phyloP scores from a whole-genome alignment of 2,797 vertebrate genomes.

The Amazonetta brasiliensis region DNA sequence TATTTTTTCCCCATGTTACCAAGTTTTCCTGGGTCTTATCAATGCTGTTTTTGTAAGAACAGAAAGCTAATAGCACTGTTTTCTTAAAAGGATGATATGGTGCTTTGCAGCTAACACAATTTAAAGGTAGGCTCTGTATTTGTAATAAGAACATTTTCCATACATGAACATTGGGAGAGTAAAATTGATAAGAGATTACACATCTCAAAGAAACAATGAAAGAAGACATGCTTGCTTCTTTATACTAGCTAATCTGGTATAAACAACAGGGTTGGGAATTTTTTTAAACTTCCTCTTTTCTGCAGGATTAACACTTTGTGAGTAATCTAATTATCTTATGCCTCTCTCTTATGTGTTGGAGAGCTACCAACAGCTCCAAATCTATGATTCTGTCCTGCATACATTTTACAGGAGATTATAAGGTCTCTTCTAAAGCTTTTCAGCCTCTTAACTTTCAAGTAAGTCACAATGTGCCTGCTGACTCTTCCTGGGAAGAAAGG shows the following conservation, averaged over 20 bases:
- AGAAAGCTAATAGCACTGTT: background rate
- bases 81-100: background rate
- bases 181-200: background rate
- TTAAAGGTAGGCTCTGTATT: background rate
- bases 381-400: background rate
- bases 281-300: background rate
- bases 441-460: constrained; percentile 29
- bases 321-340: constrained; percentile 1
- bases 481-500: constrained; percentile 26
- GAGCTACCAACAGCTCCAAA: constrained; percentile 12
- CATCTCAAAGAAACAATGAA: background rate
- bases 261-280: background rate
- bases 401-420: constrained; percentile 29
- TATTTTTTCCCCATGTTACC: background rate
- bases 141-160: background rate
- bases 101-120: background rate
- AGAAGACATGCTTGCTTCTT: background rate
- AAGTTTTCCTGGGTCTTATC: background rate
- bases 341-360: background rate
- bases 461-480: constrained; percentile 24
- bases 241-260: background rate
- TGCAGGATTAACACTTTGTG: background rate
- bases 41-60: background rate
- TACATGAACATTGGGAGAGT: background rate
- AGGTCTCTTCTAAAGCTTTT: constrained; percentile 35